Conservation (phyloP, 2,888 invertebrate genomes). For the Drosophila meridionalis region DNA sequence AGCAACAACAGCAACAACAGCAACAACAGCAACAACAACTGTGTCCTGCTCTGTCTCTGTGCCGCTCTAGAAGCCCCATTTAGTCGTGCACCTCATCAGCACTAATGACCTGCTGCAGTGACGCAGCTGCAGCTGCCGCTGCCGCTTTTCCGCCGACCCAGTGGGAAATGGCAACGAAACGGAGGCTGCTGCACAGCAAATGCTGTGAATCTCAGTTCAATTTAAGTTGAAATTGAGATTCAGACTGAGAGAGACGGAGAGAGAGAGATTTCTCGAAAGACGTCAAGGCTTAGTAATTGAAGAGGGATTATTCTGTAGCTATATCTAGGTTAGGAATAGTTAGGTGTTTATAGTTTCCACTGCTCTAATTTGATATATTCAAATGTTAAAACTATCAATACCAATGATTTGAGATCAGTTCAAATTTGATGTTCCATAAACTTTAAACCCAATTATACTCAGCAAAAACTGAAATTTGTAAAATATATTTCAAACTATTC, state of each 20-base stretch:
- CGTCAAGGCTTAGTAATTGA: background rate
- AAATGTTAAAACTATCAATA: too few relatives aligned
- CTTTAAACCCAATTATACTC: too few relatives aligned
- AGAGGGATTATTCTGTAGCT: background rate
- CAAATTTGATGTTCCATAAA: too few relatives aligned
- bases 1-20: background rate
- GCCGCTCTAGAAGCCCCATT: conserved; percentile 19
- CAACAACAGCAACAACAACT: background rate
- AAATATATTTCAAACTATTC: too few relatives aligned
- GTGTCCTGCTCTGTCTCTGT: background rate
- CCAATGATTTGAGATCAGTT: too few relatives aligned
- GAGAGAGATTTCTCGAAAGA: background rate
- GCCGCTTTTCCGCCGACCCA: conserved; percentile 17
- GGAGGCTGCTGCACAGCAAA: background rate
- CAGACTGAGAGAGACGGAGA: background rate
- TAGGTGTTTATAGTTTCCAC: too few relatives aligned
- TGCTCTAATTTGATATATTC: too few relatives aligned
- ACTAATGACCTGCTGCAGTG: conserved; percentile 74
- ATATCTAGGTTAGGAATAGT: background rate
- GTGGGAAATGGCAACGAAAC: conserved; percentile 31
- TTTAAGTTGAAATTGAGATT: background rate
- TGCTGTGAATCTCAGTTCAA: background rate
- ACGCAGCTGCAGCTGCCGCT: conserved; percentile 45
- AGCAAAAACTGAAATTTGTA: too few relatives aligned
- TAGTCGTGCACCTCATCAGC: conserved; percentile 64